Evolutionary conservation across 2,888 invertebrate species (phyloP).

Genomic region (Acronicta alni): DNA sequence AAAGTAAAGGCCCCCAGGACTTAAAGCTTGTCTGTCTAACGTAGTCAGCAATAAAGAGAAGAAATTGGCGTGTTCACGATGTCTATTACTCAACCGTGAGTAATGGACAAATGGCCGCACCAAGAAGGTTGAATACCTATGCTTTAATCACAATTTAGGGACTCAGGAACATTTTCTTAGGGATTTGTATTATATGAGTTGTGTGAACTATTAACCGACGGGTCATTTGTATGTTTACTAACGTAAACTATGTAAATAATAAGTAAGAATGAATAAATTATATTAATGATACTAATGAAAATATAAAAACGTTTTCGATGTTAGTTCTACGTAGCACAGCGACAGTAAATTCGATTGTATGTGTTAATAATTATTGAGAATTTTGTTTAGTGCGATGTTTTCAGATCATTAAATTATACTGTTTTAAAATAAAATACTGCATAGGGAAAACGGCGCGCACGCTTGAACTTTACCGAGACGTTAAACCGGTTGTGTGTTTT

Average conservation of each 20-base stretch:
- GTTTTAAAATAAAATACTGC: slow-evolving; percentile 20
- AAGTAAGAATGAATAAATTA: too few relatives aligned
- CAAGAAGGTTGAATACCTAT: slow-evolving; percentile 22
- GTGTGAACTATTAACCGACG: too few relatives aligned
- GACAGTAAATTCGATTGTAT: neutral
- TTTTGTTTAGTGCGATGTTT: neutral
- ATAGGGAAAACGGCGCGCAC: slow-evolving; percentile 20
- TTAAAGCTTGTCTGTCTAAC: slow-evolving; percentile 19
- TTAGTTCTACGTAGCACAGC: too few relatives aligned
- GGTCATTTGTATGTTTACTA: too few relatives aligned
- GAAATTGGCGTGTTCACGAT: slow-evolving; percentile 38
- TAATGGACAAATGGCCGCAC: slow-evolving; percentile 35
- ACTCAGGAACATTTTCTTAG: too few relatives aligned
- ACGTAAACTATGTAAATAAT: too few relatives aligned
- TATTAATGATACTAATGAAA: too few relatives aligned
- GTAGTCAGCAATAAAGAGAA: slow-evolving; percentile 32
- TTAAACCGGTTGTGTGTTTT: slow-evolving; percentile 40
- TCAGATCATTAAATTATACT: neutral
- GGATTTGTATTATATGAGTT: neutral
- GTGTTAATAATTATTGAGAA: too few relatives aligned
- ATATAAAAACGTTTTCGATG: too few relatives aligned
- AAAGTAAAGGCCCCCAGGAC: slow-evolving; percentile 11
- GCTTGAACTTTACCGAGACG: slow-evolving; percentile 42
- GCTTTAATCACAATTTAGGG: neutral
- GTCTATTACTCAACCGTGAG: slow-evolving; percentile 37